Evolutionary conservation across 2,888 invertebrate genomes (phyloP).

Genomic region (Melieria crassipennis): DNA sequence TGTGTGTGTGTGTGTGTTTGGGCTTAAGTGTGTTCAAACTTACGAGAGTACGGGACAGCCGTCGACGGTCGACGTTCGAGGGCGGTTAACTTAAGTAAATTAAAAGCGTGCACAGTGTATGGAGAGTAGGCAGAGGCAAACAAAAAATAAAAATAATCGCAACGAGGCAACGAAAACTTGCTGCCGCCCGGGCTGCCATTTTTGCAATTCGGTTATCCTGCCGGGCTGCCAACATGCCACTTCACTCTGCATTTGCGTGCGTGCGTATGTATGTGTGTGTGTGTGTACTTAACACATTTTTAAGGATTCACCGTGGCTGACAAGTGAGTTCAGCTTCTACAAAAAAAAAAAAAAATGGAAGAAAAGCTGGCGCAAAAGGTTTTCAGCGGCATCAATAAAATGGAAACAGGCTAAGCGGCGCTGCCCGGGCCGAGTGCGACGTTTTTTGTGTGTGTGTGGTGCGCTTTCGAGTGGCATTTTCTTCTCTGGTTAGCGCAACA

Average conservation of each 20-base stretch:
- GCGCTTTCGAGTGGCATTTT: no score
- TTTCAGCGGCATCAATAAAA: not conserved
- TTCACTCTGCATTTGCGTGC: not conserved
- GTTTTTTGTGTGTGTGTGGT: not conserved
- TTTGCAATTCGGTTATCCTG: not conserved
- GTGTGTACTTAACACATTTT: constrained; percentile 39
- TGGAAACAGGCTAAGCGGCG: constrained; percentile 8
- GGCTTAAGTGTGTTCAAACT: not conserved
- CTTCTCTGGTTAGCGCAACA: no score
- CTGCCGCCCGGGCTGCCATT: not conserved
- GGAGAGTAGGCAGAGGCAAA: no score
- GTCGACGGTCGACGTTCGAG: no score
- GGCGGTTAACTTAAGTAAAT: not conserved
- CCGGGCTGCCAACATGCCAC: not conserved
- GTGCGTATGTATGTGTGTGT: not conserved
- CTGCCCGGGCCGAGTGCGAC: no score
- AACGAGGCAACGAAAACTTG: not conserved
- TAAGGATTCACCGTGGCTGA: constrained; percentile 43
- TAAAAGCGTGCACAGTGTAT: not conserved
- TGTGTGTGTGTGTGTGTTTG: not conserved
- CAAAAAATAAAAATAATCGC: not conserved
- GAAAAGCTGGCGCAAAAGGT: constrained; percentile 5
- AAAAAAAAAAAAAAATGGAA: constrained; percentile 16
- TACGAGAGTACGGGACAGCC: not conserved
- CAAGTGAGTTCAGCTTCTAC: constrained; percentile 5